Evolutionary conservation across 1,140 invertebrate species (phyloP).

Genomic region (Brevipalpus yothersi): DNA sequence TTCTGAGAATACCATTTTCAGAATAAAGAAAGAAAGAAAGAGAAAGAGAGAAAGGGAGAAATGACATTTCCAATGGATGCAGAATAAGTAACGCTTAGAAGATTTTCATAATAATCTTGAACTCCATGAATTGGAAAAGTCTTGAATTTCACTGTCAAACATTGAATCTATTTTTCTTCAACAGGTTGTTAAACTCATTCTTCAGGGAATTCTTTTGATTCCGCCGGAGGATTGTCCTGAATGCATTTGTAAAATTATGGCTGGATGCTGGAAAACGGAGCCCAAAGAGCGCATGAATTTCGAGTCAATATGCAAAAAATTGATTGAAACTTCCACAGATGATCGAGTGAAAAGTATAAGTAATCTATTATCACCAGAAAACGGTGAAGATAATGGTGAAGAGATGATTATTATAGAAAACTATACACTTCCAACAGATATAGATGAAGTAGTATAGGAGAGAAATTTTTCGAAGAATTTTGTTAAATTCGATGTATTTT

Average conservation of each 20-base stretch:
- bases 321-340: neutral
- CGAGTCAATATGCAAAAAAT: constrained; percentile 12
- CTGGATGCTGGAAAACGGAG: constrained; percentile 58
- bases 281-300: constrained; percentile 49
- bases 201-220: constrained; percentile 55
- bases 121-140: too few relatives aligned
- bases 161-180: neutral
- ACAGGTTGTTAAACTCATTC: constrained; percentile 51
- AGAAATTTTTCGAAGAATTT: too few relatives aligned
- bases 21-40: neutral
- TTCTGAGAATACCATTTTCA: too few relatives aligned
- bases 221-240: constrained; percentile 53
- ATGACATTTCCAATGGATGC: neutral
- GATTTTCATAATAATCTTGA: too few relatives aligned
- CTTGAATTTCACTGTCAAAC: too few relatives aligned
- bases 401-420: neutral
- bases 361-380: neutral
- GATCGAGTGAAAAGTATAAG: neutral
- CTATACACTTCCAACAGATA: neutral
- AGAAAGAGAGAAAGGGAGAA: neutral
- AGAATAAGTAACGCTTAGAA: neutral
- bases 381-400: neutral
- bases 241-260: constrained; percentile 51
- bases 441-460: neutral
- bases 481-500: too few relatives aligned